Conservation (phyloP, 1,140 invertebrate genomes). For the Sycophila sp. region DNA sequence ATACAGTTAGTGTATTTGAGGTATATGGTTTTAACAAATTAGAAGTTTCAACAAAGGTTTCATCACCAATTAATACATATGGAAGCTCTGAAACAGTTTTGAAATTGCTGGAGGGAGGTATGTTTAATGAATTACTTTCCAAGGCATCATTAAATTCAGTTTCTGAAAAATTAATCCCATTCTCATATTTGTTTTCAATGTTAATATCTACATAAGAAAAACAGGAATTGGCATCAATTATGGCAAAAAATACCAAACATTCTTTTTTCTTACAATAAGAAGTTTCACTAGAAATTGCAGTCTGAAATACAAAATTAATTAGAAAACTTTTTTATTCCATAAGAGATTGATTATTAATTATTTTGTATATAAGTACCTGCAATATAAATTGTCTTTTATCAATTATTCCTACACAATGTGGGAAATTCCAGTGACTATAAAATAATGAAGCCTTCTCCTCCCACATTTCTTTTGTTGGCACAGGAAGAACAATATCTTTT, state of each 20-base stretch:
- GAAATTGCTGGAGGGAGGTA: neutral
- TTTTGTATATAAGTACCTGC: neutral
- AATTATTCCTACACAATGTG: conserved; percentile 1
- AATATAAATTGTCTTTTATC: conserved; percentile 3
- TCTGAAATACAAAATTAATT: neutral
- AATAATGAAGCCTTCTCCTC: neutral
- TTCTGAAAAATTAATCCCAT: neutral
- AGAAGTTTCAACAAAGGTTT: neutral
- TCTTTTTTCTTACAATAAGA: neutral
- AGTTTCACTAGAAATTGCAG: neutral
- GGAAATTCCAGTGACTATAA: conserved; percentile 3
- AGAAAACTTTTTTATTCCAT: neutral
- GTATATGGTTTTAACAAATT: neutral
- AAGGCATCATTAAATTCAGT: neutral
- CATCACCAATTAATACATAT: conserved; percentile 5
- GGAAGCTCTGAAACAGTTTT: conserved; percentile 9
- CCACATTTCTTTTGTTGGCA: neutral
- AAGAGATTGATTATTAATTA: neutral
- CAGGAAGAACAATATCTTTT: neutral
- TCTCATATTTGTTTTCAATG: neutral
- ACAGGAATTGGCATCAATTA: conserved; percentile 6
- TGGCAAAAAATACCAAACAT: neutral
- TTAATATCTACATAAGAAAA: conserved; percentile 1
- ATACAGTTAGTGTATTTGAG: neutral
- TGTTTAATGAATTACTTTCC: neutral